Base-by-base conservation (phyloP, 2,888 invertebrate species). In the Periphyllus acericola region DNA sequence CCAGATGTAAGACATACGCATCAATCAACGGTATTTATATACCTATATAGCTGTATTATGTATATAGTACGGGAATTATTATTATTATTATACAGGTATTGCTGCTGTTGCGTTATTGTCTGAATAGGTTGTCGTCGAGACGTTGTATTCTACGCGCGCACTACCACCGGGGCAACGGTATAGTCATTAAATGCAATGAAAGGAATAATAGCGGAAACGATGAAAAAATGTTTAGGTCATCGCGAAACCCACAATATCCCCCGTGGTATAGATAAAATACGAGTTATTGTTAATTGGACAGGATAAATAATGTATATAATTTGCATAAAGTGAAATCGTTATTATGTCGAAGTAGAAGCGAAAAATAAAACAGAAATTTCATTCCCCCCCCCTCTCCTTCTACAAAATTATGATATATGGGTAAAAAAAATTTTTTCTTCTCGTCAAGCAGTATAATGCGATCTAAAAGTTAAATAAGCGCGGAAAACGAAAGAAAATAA, bases 1-100 rank as follows among this genome's bases (percentile, higher is more conserved):
- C 83, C 83, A 83, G 72, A 83, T 83, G 72, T 83, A 83, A 83
- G 34, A 34, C 72, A 52, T 72, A 19, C 68, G 46, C 83, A 83
- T 72, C 72, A 83, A 52, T 72, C 52, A 83, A 55, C 72, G n/a
- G 72, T 34, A 52, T 25, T 2, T 14, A 14, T 46, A 1, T 11
- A 14, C 3, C n/a, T n/a, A n/a, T n/a, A n/a, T n/a, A n/a, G n/a
- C n/a, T n/a, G n/a, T n/a, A n/a, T n/a, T n/a, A n/a, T n/a, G n/a
- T n/a, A n/a, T n/a, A n/a, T n/a, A n/a, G 46, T 52, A 46, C 21
- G 32, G 14, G 36, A 1, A 46, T 81, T 46, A 17, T 82, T 68
- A n/a, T 81, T 78, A 52, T 32, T 46, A 66, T 25, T 34, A n/a
- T 79, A 32, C 29, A 17, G 17, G 71, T 71, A 32, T 29, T 17